A percentile compares a stretch with the other conserved stretches of the same genome.
phyloP scores from a whole-genome alignment of 35 echinoderm and acorn worm genomes.

The Holothuria glaberrima region DNA sequence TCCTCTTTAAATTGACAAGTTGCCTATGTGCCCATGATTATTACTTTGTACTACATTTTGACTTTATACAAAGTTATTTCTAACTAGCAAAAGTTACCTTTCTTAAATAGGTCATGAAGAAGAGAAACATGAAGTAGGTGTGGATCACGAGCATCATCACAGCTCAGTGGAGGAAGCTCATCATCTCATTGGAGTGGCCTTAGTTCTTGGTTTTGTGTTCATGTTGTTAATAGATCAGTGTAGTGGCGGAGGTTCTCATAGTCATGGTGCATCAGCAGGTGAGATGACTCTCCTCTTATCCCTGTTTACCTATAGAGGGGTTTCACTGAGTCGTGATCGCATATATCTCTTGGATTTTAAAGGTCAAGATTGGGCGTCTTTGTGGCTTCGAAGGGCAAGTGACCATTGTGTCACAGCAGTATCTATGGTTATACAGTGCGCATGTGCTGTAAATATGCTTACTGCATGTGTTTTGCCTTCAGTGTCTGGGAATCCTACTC shows the following conservation, averaged over 20 bases:
- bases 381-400: no score
- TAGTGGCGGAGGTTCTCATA: slow-evolving; percentile 73
- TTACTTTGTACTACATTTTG: not conserved
- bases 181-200: slow-evolving; percentile 83
- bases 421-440: no score
- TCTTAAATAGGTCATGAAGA: slow-evolving; percentile 2
- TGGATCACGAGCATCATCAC: slow-evolving; percentile 44
- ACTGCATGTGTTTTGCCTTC: no score
- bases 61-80: not conserved
- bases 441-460: no score
- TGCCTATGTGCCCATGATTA: not conserved
- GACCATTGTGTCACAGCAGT: no score
- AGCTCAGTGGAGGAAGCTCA: slow-evolving; percentile 77
- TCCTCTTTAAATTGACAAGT: no score
- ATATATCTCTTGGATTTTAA: no score
- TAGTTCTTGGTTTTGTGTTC: slow-evolving; percentile 98
- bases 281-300: not conserved
- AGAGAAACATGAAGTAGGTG: slow-evolving; percentile 40
- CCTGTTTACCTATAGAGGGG: no score
- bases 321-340: no score
- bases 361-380: no score
- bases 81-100: not conserved
- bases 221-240: slow-evolving; percentile 96
- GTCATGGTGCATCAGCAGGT: slow-evolving; percentile 73
- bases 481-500: no score